These are phyloP conservation scores for Arizona elegans DNA, from an alignment of 2,113 vertebrate genomes.

Conservation along the genomic window DNA sequence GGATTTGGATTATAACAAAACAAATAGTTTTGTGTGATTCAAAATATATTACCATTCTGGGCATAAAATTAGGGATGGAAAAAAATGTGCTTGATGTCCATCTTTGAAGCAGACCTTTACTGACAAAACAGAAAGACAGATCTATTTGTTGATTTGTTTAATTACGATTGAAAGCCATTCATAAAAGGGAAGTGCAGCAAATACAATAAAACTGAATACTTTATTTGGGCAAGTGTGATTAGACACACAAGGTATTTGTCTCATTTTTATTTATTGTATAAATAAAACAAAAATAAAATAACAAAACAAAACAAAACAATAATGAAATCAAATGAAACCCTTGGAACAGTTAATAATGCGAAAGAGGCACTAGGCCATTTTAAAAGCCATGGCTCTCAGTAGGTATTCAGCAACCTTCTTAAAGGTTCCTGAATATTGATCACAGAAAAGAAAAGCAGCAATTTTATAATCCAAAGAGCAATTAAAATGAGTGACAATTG, in stretches of 20 bases:
- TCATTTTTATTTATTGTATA: not conserved
- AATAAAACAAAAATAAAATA: not conserved
- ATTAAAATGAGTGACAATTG: not conserved
- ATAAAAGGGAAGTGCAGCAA: not conserved
- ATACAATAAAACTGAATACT: not conserved
- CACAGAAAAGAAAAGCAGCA: not conserved
- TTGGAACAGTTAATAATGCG: not conserved
- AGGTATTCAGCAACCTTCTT: not conserved
- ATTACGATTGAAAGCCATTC: not conserved
- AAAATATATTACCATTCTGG: not conserved
- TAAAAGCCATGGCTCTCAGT: not conserved
- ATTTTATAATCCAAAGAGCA: not conserved
- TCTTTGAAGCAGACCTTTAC: not conserved
- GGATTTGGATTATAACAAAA: not conserved
- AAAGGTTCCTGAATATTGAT: not conserved
- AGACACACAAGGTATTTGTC: not conserved
- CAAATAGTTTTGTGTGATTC: not conserved
- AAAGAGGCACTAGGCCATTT: not conserved
- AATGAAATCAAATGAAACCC: too few species aligned
- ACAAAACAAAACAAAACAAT: not conserved
- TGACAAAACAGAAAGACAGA: not conserved
- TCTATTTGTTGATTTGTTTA: not conserved
- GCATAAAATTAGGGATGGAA: not conserved
- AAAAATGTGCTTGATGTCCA: not conserved
- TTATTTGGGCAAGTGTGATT: not conserved